These are phyloP conservation scores for Spodoptera exigua DNA, from an alignment of 2,888 invertebrate species.

Conservation along the genomic window DNA sequence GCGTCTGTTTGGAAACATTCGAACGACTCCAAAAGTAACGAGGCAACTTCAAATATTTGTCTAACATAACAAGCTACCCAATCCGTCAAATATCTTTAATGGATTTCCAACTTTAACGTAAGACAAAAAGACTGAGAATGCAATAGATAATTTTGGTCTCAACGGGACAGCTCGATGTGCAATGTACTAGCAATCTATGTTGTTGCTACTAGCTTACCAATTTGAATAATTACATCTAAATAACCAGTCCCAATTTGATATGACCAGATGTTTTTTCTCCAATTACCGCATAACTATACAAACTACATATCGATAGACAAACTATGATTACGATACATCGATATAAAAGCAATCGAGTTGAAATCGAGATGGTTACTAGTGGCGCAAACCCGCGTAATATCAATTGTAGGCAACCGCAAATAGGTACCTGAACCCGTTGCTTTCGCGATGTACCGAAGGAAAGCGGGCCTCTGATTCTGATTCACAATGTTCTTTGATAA, in stretches of 20 bases:
- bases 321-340: conserved; percentile 54
- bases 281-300: conserved; percentile 41
- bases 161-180: no score
- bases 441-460: conserved; percentile 80
- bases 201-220: not conserved
- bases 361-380: conserved; percentile 58
- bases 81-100: no score
- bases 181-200: not conserved
- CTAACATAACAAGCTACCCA: no score
- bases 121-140: no score
- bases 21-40: no score
- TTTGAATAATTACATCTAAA: conserved; percentile 18
- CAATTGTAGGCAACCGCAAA: conserved; percentile 86
- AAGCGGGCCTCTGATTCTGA: conserved; percentile 80
- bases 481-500: conserved; percentile 78
- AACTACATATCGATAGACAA: conserved; percentile 33
- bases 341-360: conserved; percentile 60
- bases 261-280: conserved; percentile 19
- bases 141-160: no score
- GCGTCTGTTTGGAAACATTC: no score
- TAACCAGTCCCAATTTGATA: conserved; percentile 15
- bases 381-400: conserved; percentile 78
- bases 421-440: conserved; percentile 77
- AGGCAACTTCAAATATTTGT: no score
- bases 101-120: no score